These are phyloP conservation scores for Thecophora atra DNA, from an alignment of 2,888 invertebrate genomes.

Conservation along the genomic window DNA sequence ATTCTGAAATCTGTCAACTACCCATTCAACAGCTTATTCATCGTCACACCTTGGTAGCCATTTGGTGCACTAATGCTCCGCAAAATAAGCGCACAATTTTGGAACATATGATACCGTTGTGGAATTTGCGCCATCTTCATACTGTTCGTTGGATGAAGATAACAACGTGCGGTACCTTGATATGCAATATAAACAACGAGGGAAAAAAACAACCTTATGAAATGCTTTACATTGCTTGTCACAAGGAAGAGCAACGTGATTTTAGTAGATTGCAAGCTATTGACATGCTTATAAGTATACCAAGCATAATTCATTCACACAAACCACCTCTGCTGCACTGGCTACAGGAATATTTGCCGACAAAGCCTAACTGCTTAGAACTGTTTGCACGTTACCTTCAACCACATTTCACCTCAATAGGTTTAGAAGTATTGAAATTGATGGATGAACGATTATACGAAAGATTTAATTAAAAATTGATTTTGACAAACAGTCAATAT, in stretches of 20 bases:
- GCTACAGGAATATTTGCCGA: conserved; percentile 66
- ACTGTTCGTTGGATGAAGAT: conserved; percentile 84
- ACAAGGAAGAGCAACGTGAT: conserved; percentile 43
- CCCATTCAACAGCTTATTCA: conserved; percentile 74
- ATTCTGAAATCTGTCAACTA: conserved; percentile 76
- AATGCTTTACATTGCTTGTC: conserved; percentile 74
- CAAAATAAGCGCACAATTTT: conserved; percentile 76
- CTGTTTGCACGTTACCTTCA: conserved; percentile 91
- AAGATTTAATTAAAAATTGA: background rate
- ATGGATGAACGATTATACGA: conserved; percentile 70
- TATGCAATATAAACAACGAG: conserved; percentile 73
- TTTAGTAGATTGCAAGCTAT: conserved; percentile 63
- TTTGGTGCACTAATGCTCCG: conserved; percentile 93
- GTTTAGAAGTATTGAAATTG: conserved; percentile 85
- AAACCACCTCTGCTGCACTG: conserved; percentile 87
- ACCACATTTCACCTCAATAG: conserved; percentile 85
- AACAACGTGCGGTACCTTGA: conserved; percentile 74
- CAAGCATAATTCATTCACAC: conserved; percentile 93
- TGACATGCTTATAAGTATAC: conserved; percentile 81
- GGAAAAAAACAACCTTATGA: conserved; percentile 86
- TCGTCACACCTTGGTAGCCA: conserved; percentile 75
- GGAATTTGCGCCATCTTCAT: conserved; percentile 77
- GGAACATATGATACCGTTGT: conserved; percentile 78
- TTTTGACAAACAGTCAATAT: no score
- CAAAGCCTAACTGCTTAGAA: conserved; percentile 74